Evolutionary conservation across 2,797 vertebrate genomes (phyloP), one percentile per base, ranked within the genome.

Genomic region (Anguilla marmorata): DNA sequence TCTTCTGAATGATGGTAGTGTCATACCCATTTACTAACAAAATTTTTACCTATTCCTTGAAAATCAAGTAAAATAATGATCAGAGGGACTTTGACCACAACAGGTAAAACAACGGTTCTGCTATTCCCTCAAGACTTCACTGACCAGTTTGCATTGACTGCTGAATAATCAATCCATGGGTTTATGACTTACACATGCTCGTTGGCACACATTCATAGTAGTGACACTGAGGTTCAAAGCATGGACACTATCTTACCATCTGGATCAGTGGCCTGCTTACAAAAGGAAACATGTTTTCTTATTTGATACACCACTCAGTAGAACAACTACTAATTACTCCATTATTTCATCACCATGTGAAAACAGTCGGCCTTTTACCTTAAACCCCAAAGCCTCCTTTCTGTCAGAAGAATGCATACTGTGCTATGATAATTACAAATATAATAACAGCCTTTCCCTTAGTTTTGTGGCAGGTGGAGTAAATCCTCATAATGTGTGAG

Each of bases 401-500:
- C 24, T 63, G 85, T 63, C 30, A 41, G 41, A 45, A 7, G 83
- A 84, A 84, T 84, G 52, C 58, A 66, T 52, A 85, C 50, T 85
- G 52, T 30, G 50, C 83, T 9, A 85, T 37, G 30, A 85, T 85
- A 85, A 56, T 85, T 27, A 85, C 87, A 41, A 88, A 89, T 33
- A n/a, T 91, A 89, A 90, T 90, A 87, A 88, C 84, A 85, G 83
- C 33, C 86, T 88, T 84, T 50, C 72, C 52, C 86, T 83, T 56
- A 37, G 88, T 82, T 82, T 89, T 90, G 76, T 86, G 88, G 82
- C 80, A 83, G 86, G 63, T 60, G 87, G 85, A 82, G 50, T 86
- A 89, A 82, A 90, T 93, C 89, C 87, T 50, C 79, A 52, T 86
- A 86, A 93, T 94, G 92, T 90, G 85, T 92, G 92, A 92, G 89